A percentile compares a stretch with the other conserved stretches of the same genome.
Evolutionary conservation across 30 jellyfish, hydroid and myxozoan species (phyloP).

Genomic region (Aurelia coerulea): DNA sequence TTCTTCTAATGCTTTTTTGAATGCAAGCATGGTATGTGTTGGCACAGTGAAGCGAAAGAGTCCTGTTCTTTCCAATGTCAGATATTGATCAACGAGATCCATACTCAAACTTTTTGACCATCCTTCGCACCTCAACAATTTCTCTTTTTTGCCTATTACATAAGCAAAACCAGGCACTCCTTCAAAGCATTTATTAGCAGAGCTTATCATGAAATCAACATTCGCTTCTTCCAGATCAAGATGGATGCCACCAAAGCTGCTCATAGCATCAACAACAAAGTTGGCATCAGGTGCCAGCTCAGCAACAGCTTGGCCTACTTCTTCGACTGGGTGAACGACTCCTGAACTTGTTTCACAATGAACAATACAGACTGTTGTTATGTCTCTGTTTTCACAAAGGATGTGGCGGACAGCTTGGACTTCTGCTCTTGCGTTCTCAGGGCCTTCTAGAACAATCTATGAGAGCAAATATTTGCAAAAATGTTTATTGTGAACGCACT

Average conservation of each 20-base stretch:
- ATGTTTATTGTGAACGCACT: not conserved
- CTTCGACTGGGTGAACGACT: conserved; percentile 93
- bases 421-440: conserved; percentile 78
- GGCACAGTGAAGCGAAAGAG: conserved; percentile 96
- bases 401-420: conserved; percentile 54
- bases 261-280: conserved; percentile 97
- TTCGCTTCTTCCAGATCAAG: conserved; percentile 55
- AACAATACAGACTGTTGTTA: conserved; percentile 93
- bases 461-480: not conserved
- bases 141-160: conserved; percentile 72
- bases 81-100: conserved; percentile 88
- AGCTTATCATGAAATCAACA: conserved; percentile 89
- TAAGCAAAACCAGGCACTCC: conserved; percentile 95
- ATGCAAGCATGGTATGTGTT: conserved; percentile 91
- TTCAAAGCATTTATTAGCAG: conserved; percentile 97
- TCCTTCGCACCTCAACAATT: conserved; percentile 84
- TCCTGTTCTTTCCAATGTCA: conserved; percentile 77
- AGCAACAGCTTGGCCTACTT: conserved; percentile 83
- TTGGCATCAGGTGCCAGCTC: conserved; percentile 80
- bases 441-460: conserved; percentile 1
- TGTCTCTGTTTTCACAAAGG: conserved; percentile 56
- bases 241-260: conserved; percentile 98
- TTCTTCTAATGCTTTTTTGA: conserved; percentile 89
- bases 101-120: conserved; percentile 80
- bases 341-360: conserved; percentile 99